Conservation (phyloP, 2,797 vertebrate genomes). For the Schizothorax lantsangensis region DNA sequence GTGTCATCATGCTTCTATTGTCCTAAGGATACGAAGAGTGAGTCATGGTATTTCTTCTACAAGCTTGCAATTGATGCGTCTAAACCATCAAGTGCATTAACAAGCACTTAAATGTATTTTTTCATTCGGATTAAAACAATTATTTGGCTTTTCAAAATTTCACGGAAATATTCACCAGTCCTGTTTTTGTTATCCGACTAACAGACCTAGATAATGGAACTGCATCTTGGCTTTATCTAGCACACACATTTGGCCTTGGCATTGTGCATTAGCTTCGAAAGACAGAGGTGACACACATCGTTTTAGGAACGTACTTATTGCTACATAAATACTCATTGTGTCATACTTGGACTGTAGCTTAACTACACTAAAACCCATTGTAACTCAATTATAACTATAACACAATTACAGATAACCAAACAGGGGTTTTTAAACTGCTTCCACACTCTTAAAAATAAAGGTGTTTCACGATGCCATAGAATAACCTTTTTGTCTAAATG, state of each 20-base stretch:
- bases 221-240: background rate
- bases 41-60: conserved; percentile 17
- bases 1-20: conserved; percentile 19
- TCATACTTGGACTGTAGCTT: too few relatives aligned
- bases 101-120: background rate
- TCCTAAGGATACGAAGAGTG: conserved; percentile 15
- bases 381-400: too few relatives aligned
- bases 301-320: background rate
- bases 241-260: too few relatives aligned
- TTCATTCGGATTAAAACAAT: background rate
- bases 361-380: too few relatives aligned
- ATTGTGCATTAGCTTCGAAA: too few relatives aligned
- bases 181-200: background rate
- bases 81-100: background rate
- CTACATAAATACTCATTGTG: background rate
- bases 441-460: too few relatives aligned
- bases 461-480: too few relatives aligned
- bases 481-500: too few relatives aligned
- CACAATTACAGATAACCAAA: too few relatives aligned
- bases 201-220: background rate
- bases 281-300: too few relatives aligned
- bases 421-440: too few relatives aligned
- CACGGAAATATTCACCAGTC: background rate
- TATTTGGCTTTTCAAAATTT: conserved; percentile 11
- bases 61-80: background rate